Evolutionary conservation across 2,113 vertebrate genomes (phyloP), one percentile per base, ranked within the genome.

Genomic region (Cyphotilapia sp.): DNA sequence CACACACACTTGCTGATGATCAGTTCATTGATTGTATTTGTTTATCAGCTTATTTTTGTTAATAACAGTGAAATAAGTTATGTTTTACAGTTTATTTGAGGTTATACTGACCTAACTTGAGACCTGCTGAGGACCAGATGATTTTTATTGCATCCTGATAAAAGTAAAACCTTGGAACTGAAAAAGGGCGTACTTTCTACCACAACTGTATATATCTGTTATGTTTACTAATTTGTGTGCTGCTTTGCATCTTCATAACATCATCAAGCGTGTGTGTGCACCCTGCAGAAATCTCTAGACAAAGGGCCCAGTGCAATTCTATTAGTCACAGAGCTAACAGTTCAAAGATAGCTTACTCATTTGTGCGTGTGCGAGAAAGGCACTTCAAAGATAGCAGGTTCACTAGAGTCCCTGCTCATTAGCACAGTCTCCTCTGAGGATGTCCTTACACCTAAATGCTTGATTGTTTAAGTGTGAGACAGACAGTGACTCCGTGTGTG

Each of bases 311-410:
- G 85, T 88, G 90, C 88, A 49, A 86, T 80, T 88, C 86, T 80
- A 86, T 95, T 94, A 94, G 91, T 94, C 93, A 92, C 91, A 90
- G 85, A 90, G 88, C 89, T 84, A 91, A 89, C 84, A 76, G 88
- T 91, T 90, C 71, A 87, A 89, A 93, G 91, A 89, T 71, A 89
- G 90, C 89, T 69, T 89, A 90, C 84, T 93, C 89, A 89, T 92
- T 69, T 90, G 87, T 88, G 85, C 80, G 81, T 84, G 80, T n/a
- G 87, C 31, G 83, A 83, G 74, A 76, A 22, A 80, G 78, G 86
- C 54, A 80, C 89, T 91, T 93, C 90, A 94, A 92, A 95, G 91
- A 94, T 83, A 89, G 88, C 86, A 82, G 83, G 16, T 85, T 86
- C 86, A 76, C 47, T 85, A 66, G 89, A 89, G 85, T 84, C 78